These are phyloP conservation scores for Latrodectus geometricus DNA, from an alignment of 1,140 invertebrate species.

Conservation along the genomic window DNA sequence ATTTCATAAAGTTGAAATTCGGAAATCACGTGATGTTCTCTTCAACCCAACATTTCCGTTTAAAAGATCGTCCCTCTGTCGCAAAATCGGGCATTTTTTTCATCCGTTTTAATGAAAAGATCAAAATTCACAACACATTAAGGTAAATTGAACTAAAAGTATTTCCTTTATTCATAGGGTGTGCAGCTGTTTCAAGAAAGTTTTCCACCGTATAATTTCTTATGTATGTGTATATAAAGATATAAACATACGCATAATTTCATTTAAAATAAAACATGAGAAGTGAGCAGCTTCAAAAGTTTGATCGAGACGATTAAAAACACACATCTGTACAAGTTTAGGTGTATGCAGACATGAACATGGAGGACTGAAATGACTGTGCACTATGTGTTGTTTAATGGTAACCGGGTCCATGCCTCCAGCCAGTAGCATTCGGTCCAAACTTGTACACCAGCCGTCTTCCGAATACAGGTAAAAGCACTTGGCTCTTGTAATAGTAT, in stretches of 20 bases:
- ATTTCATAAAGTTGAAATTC: neutral
- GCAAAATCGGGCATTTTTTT: no score
- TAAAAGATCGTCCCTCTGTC: no score
- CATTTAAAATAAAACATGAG: constrained; percentile 33
- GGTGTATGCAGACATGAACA: neutral
- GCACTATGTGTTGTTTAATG: constrained; percentile 46
- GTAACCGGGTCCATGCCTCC: constrained; percentile 72
- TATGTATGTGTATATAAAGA: constrained; percentile 18
- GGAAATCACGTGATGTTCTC: neutral
- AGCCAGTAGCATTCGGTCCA: constrained; percentile 81
- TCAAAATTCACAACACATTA: no score
- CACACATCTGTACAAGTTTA: constrained; percentile 1
- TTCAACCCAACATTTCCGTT: no score
- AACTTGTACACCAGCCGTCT: constrained; percentile 88
- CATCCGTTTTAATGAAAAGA: no score
- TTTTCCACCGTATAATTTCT: neutral
- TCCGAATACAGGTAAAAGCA: constrained; percentile 83
- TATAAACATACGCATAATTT: neutral
- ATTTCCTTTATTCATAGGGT: no score
- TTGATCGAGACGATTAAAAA: neutral
- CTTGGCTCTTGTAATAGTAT: constrained; percentile 88
- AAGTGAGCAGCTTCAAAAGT: constrained; percentile 51
- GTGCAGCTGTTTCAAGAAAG: no score
- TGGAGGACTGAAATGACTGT: constrained; percentile 43
- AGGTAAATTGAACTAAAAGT: no score